Base-by-base conservation (phyloP, 2,113 vertebrate species). In the Oryzias curvinotus region DNA sequence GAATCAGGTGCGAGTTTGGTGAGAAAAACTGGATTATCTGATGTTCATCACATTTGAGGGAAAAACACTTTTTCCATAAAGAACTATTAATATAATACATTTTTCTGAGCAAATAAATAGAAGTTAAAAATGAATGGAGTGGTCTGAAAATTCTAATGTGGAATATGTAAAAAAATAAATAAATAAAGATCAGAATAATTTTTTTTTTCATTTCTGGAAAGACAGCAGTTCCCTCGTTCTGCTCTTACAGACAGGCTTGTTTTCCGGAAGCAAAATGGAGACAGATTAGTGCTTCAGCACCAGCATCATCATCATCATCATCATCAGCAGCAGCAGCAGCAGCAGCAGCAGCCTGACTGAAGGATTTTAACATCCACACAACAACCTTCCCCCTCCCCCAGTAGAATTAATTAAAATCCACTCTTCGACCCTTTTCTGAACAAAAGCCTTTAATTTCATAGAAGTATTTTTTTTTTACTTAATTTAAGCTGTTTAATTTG, bases 191-290 rank as follows among this genome's bases (percentile, higher is more conserved):
- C 2, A 36, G 2, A 28, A 28, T 28, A 28, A 28, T 1, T 36
- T 36, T 36, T 36, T 36, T 36, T 45, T 45, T 45, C 1, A 17
- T 44, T 1, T 13, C 14, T 44, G 6, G 7, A 44, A 44, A 15
- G 10, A 14, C 14, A 17, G 44, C 14, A 16, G 16, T 45, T 14
- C 14, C 44, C 5, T 14, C 15, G 17, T 1, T 45, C 14, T 2
- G 26, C 30, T 30, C 36, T 15, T 6, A 52, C 21, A 64, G n/a
- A 44, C 73, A 54, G 62, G 49, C 51, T 68, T 45, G 61, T 69
- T 76, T 59, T 66, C 42, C 68, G 64, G 28, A 46, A 28, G 45
- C 68, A 78, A 85, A 82, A 87, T 84, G 82, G 82, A 75, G 80
- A 75, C 28, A 80, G 85, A 85, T 85, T 85, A 83, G 62, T 52